Base-by-base conservation (phyloP, 2,113 vertebrate genomes). In the Mola mola region DNA sequence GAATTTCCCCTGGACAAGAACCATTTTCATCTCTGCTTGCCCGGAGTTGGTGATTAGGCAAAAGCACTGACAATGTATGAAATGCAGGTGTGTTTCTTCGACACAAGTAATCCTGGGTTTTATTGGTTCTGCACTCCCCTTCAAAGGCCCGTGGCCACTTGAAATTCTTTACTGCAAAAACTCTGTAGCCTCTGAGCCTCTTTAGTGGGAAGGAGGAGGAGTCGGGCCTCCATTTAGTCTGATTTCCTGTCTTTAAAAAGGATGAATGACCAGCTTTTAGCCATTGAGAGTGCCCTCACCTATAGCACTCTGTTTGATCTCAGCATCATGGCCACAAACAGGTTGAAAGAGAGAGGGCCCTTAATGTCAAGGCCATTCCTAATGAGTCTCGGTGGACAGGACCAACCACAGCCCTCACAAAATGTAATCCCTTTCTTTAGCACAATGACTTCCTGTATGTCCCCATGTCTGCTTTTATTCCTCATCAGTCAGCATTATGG, bases 201-300 rank as follows among this genome's bases (percentile, higher is more conserved):
- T 85, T 85, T 87, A 81, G 80, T 57, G 25, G 72, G 41, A 46
- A 50, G 62, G 56, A 62, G 83, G 87, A 78, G 83, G 80, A 83
- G 82, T 29, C 19, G 41, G 71, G 48, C 51, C 63, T 82, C 85
- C 81, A 85, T 91, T 90, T 83, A 91, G 88, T 82, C 87, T 88
- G 87, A 89, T 91, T 91, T 89, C 88, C 86, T 89, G 84, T 90
- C 87, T 80, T 84, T 72, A 73, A 86, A 86, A 82, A 77, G 82
- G 87, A 87, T 91, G 86, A 90, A 93, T 90, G 82, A 85, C 41
- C 85, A 85, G 85, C 87, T 85, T 87, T 79, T 85, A 88, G 83
- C 89, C 78, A 82, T 88, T 86, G 65, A 80, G 71, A 87, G 71
- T 59, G 74, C 82, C 69, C 72, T 83, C 82, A 89, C 84, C 85